Conservation (phyloP, 2,797 vertebrate species). For the Pachyuromys duprasi region DNA sequence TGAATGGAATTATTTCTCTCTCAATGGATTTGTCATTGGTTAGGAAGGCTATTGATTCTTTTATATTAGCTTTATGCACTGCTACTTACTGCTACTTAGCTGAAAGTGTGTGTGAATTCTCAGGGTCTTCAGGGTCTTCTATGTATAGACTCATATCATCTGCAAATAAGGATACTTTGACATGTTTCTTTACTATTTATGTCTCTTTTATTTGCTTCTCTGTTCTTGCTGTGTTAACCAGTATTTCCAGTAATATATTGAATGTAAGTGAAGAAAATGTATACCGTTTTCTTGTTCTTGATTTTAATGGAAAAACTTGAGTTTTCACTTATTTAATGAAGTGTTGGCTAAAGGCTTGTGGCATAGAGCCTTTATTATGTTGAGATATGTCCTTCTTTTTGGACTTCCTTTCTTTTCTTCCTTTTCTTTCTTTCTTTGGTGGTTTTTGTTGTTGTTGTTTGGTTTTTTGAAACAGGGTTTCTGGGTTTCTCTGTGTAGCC, state of each 20-base stretch:
- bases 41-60: not conserved
- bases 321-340: not conserved
- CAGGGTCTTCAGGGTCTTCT: not conserved
- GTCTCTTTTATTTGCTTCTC: not conserved
- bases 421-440: too few species aligned
- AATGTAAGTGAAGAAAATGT: too few species aligned
- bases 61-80: not conserved
- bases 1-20: not conserved
- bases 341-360: not conserved
- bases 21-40: not conserved
- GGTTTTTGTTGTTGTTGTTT: too few species aligned
- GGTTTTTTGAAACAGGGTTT: too few species aligned
- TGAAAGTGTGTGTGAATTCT: not conserved
- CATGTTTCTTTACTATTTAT: not conserved
- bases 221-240: not conserved
- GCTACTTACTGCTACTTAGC: not conserved
- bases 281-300: not conserved
- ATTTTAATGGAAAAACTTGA: not conserved
- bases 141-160: not conserved
- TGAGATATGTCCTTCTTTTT: not conserved
- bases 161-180: not conserved
- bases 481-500: too few species aligned
- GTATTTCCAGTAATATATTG: not conserved
- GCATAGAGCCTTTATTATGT: not conserved
- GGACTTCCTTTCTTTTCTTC: not conserved